Evolutionary conservation across 2,888 invertebrate species (phyloP).

Genomic region (Xestia xanthographa): DNA sequence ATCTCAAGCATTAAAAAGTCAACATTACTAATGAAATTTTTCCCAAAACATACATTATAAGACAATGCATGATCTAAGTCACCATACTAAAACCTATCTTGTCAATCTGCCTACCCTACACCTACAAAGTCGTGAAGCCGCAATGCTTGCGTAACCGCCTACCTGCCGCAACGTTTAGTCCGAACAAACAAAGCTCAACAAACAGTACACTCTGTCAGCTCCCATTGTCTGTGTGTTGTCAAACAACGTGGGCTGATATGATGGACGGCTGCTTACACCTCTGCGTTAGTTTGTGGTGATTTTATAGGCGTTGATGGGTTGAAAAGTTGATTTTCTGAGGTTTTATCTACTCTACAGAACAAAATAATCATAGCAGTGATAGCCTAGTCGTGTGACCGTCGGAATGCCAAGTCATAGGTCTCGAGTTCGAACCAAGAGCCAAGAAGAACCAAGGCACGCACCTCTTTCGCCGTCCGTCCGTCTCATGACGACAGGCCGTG

Average conservation of each 20-base stretch:
- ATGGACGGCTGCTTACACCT: constrained; percentile 31
- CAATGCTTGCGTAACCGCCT: constrained; percentile 45
- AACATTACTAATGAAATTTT: neutral
- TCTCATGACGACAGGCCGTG: too few relatives aligned
- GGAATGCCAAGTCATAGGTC: too few relatives aligned
- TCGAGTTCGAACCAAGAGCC: too few relatives aligned
- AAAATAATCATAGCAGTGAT: neutral
- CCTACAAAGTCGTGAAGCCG: constrained; percentile 17
- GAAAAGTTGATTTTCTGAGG: neutral
- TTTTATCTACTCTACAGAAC: neutral
- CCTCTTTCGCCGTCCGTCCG: too few relatives aligned
- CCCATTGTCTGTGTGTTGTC: constrained; percentile 80
- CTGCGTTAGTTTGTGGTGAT: constrained; percentile 26
- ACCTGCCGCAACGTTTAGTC: constrained; percentile 73
- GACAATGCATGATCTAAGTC: neutral
- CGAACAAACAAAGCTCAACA: constrained; percentile 79
- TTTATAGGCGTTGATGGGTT: neutral
- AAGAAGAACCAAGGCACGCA: too few relatives aligned
- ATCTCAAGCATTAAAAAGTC: neutral
- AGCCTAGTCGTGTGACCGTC: too few relatives aligned
- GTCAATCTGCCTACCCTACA: neutral
- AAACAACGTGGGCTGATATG: constrained; percentile 52
- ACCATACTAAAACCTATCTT: neutral
- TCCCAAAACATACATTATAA: neutral
- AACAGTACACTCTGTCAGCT: constrained; percentile 81